These are phyloP conservation scores for Pteromalus puparum DNA, from an alignment of 1,140 invertebrate species.

Conservation along the genomic window DNA sequence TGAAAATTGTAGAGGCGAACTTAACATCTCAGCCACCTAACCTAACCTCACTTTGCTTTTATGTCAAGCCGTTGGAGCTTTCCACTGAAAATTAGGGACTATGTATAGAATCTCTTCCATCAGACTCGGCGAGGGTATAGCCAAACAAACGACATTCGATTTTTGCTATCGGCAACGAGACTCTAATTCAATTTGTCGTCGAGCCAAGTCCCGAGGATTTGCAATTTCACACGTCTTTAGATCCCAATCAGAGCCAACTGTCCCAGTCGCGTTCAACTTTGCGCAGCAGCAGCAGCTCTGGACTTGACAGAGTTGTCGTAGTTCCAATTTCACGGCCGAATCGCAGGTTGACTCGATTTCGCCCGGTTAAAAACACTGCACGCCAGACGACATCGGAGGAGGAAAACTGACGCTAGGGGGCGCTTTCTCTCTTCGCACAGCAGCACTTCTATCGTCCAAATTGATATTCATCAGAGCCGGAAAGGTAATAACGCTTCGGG, in stretches of 20 bases:
- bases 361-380: not conserved
- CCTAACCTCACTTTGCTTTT: not conserved
- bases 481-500: not conserved
- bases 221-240: slow-evolving; percentile 45
- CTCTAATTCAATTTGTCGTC: not conserved
- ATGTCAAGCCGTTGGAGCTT: not conserved
- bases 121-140: too few species aligned
- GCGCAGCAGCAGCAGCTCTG: not conserved
- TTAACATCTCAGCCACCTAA: not conserved
- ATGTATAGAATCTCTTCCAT: too few species aligned
- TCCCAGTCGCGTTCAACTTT: not conserved
- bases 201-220: not conserved
- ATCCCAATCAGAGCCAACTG: slow-evolving; percentile 39
- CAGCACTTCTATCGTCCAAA: not conserved
- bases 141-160: not conserved
- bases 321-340: slow-evolving; percentile 6
- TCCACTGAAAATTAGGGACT: not conserved
- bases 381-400: too few species aligned
- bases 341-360: not conserved
- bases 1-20: slow-evolving; percentile 1
- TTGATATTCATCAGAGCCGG: not conserved
- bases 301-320: not conserved
- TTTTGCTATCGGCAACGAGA: not conserved
- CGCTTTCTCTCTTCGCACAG: too few species aligned
- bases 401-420: not conserved